Evolutionary conservation across 2,888 invertebrate genomes (phyloP), one percentile per base, ranked within the genome.

Genomic region (Archips xylosteana): DNA sequence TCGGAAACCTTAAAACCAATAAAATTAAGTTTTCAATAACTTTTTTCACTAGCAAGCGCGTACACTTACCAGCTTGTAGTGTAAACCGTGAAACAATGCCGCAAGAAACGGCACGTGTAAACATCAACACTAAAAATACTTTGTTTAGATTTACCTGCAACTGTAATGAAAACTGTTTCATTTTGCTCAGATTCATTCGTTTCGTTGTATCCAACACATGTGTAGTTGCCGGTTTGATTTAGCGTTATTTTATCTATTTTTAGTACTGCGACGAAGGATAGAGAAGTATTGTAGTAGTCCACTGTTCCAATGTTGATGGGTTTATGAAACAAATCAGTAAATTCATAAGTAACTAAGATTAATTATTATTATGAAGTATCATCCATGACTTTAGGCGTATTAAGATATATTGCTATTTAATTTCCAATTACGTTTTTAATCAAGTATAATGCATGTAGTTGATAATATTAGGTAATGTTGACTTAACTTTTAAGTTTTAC

Each of bases 201-300:
- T 2, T 75, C 74, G 72, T 74, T 82, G 1, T 62, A 54, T 9
- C 85, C 93, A 1, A 80, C 75, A 76, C 94, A 94, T 13, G 75
- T 85, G 70, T 92, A 94, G 3, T 76, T 76, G 2, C 91, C 91
- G 63, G 82, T 81, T 67, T 92, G 82, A 8, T 80, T 76, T 65
- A 85, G 51, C 23, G 84, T 77, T 65, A 90, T 86, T 2, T 77
- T 74, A 0, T 85, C 76, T 76, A 94, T 85, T 78, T 82, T 83
- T 68, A 94, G 80, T 74, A 78, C 82, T 9, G 92, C 88, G 36
- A 89, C 78, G 36, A 83, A 78, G 2, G 94, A 93, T 68, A 86
- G 87, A 60, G 73, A 32, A 47, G 79, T 88, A 9, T 78, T 72
- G 1, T 75, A 75, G 62, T 83, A 74, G 64, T 80, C 76, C 74